Evolutionary conservation across 1,140 invertebrate species (phyloP).

Genomic region (Papilio dardanus): DNA sequence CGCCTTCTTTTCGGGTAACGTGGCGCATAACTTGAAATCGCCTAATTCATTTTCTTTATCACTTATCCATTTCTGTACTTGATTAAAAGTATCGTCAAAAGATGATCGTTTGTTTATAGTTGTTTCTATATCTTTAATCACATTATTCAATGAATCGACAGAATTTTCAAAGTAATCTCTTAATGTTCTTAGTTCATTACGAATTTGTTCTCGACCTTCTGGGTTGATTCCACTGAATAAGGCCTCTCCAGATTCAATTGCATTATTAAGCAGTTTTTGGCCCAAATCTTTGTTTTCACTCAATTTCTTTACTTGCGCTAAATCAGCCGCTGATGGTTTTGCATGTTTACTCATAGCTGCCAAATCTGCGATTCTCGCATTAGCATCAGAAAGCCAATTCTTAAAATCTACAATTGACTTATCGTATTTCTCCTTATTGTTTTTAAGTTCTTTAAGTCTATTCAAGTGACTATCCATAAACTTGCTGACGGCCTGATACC

Average conservation of each 20-base stretch:
- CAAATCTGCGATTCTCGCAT: conserved; percentile 87
- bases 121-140: conserved; percentile 93
- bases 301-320: conserved; percentile 89
- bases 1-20: conserved; percentile 92
- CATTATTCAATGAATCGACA: conserved; percentile 91
- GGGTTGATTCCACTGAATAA: conserved; percentile 93
- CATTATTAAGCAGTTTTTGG: conserved; percentile 89
- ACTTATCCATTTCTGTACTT: conserved; percentile 91
- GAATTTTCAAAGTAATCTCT: conserved; percentile 92
- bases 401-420: conserved; percentile 87
- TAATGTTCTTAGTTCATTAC: conserved; percentile 91
- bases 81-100: conserved; percentile 94
- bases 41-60: conserved; percentile 88
- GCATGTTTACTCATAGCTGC: conserved; percentile 85
- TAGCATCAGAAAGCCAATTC: conserved; percentile 90
- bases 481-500: conserved; percentile 90
- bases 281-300: conserved; percentile 90
- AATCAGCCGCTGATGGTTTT: conserved; percentile 86
- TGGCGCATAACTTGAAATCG: conserved; percentile 87
- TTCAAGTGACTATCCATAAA: conserved; percentile 87
- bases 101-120: conserved; percentile 93
- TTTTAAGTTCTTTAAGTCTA: conserved; percentile 86
- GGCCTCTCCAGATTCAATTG: conserved; percentile 93
- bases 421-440: conserved; percentile 86
- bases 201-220: conserved; percentile 92